Conservation (phyloP, 2,888 invertebrate genomes). For the Zhuqinia jingwanae region DNA sequence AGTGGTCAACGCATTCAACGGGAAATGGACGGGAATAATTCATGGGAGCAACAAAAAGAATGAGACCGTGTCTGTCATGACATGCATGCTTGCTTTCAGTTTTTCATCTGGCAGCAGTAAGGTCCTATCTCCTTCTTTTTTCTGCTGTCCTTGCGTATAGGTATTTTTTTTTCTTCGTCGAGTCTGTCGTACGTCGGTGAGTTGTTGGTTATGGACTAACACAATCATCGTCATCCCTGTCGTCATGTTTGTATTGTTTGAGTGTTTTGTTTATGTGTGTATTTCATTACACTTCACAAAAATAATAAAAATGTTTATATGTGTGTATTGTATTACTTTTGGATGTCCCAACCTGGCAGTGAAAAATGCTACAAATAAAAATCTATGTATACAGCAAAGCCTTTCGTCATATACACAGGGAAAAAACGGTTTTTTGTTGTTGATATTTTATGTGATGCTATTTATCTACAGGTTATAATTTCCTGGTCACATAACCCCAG, state of each 20-base stretch:
- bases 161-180: neutral
- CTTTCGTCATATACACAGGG: no score
- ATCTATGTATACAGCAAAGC: conserved; percentile 1
- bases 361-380: conserved; percentile 38
- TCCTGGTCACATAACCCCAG: no score
- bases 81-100: conserved; percentile 58
- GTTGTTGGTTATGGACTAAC: neutral
- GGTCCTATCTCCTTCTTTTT: no score
- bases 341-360: conserved; percentile 35
- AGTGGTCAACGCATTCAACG: conserved; percentile 69
- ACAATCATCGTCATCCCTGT: conserved; percentile 1
- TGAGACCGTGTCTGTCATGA: conserved; percentile 67
- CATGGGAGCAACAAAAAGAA: conserved; percentile 62
- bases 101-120: no score
- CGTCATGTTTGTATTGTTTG: conserved; percentile 14
- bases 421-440: no score
- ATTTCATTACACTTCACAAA: neutral
- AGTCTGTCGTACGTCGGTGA: neutral
- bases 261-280: conserved; percentile 1
- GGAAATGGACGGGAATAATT: conserved; percentile 72
- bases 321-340: neutral
- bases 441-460: no score
- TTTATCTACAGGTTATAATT: no score
- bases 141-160: neutral
- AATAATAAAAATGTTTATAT: conserved; percentile 13